Evolutionary conservation across 2,888 invertebrate species (phyloP).

Genomic region (Hemicrepidius hirtus): DNA sequence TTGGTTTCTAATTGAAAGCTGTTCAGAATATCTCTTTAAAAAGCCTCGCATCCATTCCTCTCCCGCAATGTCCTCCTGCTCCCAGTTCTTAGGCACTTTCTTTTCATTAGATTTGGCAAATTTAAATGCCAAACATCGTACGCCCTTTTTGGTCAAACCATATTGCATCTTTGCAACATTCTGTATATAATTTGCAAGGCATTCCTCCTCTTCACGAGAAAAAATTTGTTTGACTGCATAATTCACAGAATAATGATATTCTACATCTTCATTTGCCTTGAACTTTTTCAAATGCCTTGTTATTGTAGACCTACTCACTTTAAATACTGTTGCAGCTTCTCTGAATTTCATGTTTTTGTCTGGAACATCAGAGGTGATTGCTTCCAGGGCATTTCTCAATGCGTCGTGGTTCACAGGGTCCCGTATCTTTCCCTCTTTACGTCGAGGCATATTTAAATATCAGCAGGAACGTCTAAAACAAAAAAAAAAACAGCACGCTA

Average conservation of each 20-base stretch:
- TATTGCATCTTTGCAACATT: no score
- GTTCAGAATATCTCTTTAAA: conserved; percentile 26
- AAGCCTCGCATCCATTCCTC: conserved; percentile 55
- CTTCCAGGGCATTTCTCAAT: background rate
- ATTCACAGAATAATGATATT: no score
- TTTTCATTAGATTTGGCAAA: conserved; percentile 23
- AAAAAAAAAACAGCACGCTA: background rate
- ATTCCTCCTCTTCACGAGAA: no score
- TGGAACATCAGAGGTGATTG: background rate
- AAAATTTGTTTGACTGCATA: no score
- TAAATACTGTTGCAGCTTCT: background rate
- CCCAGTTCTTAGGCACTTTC: conserved; percentile 23
- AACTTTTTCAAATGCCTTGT: no score
- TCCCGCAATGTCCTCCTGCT: conserved; percentile 33
- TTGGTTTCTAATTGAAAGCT: conserved; percentile 52
- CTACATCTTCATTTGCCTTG: no score
- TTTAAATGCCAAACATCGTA: conserved; percentile 2
- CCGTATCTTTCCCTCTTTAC: background rate
- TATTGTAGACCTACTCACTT: background rate
- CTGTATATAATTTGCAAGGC: no score
- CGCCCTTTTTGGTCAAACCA: no score
- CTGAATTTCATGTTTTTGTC: background rate
- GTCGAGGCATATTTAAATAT: background rate
- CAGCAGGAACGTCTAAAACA: background rate
- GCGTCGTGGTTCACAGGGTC: background rate